These are phyloP conservation scores for Cephus cinctus DNA, from an alignment of 1,140 invertebrate species.

Conservation along the genomic window DNA sequence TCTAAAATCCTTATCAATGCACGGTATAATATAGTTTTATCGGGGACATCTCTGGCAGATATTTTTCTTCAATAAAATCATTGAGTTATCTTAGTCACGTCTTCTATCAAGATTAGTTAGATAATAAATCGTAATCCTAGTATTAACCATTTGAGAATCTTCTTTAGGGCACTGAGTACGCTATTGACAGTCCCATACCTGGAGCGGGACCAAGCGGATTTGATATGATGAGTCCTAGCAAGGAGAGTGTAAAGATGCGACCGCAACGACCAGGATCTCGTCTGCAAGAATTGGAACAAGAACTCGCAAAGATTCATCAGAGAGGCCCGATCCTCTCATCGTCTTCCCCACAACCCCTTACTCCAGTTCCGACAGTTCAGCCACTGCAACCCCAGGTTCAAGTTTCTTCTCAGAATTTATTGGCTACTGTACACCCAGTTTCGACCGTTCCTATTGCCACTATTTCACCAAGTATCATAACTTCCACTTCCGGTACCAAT, in stretches of 20 bases:
- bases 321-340: slow-evolving; percentile 32
- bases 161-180: slow-evolving; percentile 30
- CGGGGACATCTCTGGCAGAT: too few species aligned
- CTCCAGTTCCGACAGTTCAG: slow-evolving; percentile 32
- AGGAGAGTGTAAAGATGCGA: slow-evolving; percentile 43
- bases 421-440: slow-evolving; percentile 34
- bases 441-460: slow-evolving; percentile 36
- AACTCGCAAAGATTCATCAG: slow-evolving; percentile 52
- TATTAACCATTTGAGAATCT: too few species aligned
- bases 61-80: too few species aligned
- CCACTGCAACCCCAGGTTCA: slow-evolving; percentile 23
- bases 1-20: too few species aligned
- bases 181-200: slow-evolving; percentile 43
- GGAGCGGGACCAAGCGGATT: slow-evolving; percentile 22
- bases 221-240: slow-evolving; percentile 49
- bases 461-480: slow-evolving; percentile 34
- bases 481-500: slow-evolving; percentile 33
- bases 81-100: too few species aligned
- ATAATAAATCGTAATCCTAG: too few species aligned
- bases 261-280: slow-evolving; percentile 43
- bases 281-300: slow-evolving; percentile 49
- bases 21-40: too few species aligned
- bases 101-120: too few species aligned
- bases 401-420: slow-evolving; percentile 29
- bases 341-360: slow-evolving; percentile 38